Evolutionary conservation across 2,113 vertebrate genomes (phyloP), one percentile per base, ranked within the genome.

Genomic region (Osmerus eperlanus): DNA sequence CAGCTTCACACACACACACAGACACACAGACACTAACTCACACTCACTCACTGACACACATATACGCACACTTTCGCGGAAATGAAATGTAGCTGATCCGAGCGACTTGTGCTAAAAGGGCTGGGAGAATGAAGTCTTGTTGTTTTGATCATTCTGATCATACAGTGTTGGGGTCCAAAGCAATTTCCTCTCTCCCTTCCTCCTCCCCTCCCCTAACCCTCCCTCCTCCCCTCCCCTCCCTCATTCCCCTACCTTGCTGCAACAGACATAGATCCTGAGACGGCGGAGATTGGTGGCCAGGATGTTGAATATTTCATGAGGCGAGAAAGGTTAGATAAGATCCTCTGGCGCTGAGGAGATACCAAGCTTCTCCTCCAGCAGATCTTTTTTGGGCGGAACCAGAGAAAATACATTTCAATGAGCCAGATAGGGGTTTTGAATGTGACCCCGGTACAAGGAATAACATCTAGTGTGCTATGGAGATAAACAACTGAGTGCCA

Each of bases 251-350:
- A 11, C 25, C 68, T 73, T 65, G 62, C 3, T 68, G 82, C 84
- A 85, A 85, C 85, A 84, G 86, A 85, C 86, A 80, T 78, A 88
- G 87, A 86, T 87, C 87, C 86, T 83, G 85, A 88, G 85, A 88
- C 84, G 77, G 83, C 77, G 82, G 85, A 88, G 89, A 89, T 90
- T 88, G 89, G 88, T 90, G 86, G 84, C 88, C 82, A 85, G 86
- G 86, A 89, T 88, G 73, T 86, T 90, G 89, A 88, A 90, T 90
- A 81, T 90, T 90, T 90, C 88, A 90, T 90, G 89, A 90, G 87
- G 82, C 86, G 85, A 88, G 83, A 89, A 90, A 90, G 89, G 88
- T 90, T 89, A 88, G 89, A 87, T 90, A 89, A 89, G 86, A 89
- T 88, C 89, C 85, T 85, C 85, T 79, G 80, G 84, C 75, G 72